These are phyloP conservation scores for Teleopsis dalmanni DNA, from an alignment of 1,140 invertebrate species.

Conservation along the genomic window DNA sequence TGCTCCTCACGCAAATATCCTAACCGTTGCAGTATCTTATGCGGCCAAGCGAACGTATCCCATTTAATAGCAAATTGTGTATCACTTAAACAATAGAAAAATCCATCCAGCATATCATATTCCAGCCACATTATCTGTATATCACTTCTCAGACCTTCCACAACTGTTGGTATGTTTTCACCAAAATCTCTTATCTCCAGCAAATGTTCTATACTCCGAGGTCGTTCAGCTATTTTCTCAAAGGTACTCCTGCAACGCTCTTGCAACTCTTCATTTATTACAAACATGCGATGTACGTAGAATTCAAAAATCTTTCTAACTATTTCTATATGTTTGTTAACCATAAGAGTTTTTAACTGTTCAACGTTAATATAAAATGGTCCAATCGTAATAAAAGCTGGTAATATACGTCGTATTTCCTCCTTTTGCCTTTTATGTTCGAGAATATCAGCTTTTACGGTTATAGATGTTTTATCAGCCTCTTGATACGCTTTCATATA, in stretches of 20 bases:
- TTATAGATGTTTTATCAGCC: conserved; percentile 20
- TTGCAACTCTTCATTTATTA: conserved; percentile 24
- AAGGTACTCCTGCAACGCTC: conserved; percentile 25
- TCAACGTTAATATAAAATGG: conserved; percentile 36
- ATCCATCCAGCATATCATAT: conserved; percentile 37
- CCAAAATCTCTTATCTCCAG: conserved; percentile 31
- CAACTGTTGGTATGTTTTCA: conserved; percentile 23
- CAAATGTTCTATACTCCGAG: conserved; percentile 34
- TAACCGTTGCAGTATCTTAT: conserved; percentile 30
- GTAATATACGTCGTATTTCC: conserved; percentile 29
- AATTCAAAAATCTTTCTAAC: conserved; percentile 33
- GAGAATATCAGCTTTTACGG: conserved; percentile 32
- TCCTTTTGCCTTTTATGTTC: conserved; percentile 33
- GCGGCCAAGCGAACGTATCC: conserved; percentile 37
- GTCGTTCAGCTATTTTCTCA: conserved; percentile 22
- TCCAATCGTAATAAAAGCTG: conserved; percentile 31
- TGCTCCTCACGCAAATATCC: conserved; percentile 32
- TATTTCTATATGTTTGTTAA: conserved; percentile 32
- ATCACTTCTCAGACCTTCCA: conserved; percentile 24
- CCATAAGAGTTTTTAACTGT: conserved; percentile 27
- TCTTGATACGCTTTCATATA: conserved; percentile 27
- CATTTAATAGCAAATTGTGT: conserved; percentile 39
- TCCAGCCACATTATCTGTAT: conserved; percentile 41
- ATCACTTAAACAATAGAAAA: conserved; percentile 38
- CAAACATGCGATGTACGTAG: conserved; percentile 38